Conservation (phyloP, 2,113 vertebrate species). For the Plecturocebus donacophilus region DNA sequence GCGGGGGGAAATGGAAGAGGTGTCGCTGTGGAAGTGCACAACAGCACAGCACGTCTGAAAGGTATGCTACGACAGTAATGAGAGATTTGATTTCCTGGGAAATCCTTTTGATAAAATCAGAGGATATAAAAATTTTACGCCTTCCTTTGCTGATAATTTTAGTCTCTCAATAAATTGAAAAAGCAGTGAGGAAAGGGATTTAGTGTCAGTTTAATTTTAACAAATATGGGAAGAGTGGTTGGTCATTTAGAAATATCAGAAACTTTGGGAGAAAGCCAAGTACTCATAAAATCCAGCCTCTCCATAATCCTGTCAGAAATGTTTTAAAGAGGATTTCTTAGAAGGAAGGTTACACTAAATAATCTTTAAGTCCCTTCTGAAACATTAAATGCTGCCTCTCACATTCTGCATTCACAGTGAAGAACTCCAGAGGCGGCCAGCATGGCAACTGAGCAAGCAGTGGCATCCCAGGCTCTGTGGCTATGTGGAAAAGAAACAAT, state of each 20-base stretch:
- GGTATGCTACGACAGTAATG: fast-evolving
- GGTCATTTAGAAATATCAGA: constrained; percentile 58
- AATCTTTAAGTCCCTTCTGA: constrained; percentile 48
- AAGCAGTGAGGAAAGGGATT: constrained; percentile 1
- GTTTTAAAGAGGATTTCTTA: constrained; percentile 54
- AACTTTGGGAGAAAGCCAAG: constrained; percentile 65
- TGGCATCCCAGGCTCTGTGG: background rate
- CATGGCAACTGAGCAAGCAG: background rate
- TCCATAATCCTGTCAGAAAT: constrained; percentile 62
- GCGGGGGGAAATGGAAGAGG: background rate
- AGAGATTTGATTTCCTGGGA: background rate
- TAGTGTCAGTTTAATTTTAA: constrained; percentile 60
- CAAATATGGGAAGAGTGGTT: constrained; percentile 43
- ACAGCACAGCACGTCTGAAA: background rate
- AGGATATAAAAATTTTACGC: constrained; percentile 1
- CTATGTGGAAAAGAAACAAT: background rate
- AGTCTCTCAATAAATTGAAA: constrained; percentile 51
- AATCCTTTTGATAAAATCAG: constrained; percentile 41
- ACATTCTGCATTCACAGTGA: background rate
- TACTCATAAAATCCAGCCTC: constrained; percentile 52
- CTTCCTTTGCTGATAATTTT: constrained; percentile 49
- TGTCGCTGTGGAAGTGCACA: fast-evolving
- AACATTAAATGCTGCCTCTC: background rate
- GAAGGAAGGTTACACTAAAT: constrained; percentile 55
- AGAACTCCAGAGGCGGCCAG: background rate